Evolutionary conservation across 2,888 invertebrate species (phyloP).

Genomic region (Calameuta pallipes): DNA sequence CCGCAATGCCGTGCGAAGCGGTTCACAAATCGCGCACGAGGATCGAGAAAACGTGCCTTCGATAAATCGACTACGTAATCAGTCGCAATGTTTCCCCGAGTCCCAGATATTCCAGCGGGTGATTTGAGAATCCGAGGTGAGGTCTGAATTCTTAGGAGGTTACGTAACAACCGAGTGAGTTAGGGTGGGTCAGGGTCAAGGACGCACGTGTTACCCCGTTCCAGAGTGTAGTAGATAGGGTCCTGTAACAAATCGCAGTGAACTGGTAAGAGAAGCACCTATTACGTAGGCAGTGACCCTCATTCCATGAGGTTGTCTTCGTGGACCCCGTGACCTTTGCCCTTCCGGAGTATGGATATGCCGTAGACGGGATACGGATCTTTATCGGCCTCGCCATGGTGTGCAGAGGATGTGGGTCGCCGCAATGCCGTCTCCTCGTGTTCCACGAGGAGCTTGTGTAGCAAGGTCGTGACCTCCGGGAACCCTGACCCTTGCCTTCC

Average conservation of each 20-base stretch:
- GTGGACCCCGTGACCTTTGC: neutral
- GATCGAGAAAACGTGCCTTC: neutral
- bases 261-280: neutral
- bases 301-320: neutral
- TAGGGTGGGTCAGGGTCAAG: conserved; percentile 38
- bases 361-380: neutral
- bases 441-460: conserved; percentile 12
- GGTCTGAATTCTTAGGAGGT: neutral
- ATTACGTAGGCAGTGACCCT: neutral
- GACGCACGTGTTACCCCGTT: conserved; percentile 23
- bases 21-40: neutral
- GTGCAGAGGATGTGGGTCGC: conserved; percentile 28
- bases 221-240: neutral
- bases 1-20: conserved; percentile 19
- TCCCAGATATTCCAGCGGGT: neutral
- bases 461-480: conserved; percentile 16
- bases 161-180: neutral
- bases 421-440: conserved; percentile 27
- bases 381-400: conserved; percentile 6
- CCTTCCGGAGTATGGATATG: neutral
- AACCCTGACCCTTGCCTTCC: conserved; percentile 12
- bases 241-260: neutral
- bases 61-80: neutral
- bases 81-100: neutral
- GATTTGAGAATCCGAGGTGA: neutral